Evolutionary conservation across 2,797 vertebrate genomes (phyloP).

Genomic region (Silurus aristotelis): DNA sequence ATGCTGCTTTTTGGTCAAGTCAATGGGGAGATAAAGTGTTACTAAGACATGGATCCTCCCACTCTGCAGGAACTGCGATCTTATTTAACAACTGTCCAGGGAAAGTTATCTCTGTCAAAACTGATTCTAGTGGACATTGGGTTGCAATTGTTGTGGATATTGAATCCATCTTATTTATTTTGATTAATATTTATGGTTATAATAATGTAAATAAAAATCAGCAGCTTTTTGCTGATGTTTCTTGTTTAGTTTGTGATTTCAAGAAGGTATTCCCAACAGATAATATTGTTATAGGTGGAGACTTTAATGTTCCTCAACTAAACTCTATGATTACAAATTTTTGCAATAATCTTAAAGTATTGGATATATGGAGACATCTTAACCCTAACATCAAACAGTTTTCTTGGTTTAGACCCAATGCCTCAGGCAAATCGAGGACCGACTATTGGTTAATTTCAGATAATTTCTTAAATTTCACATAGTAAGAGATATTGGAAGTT

Average conservation of each 20-base stretch:
- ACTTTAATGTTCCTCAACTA: too few relatives aligned
- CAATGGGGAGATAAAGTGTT: background rate
- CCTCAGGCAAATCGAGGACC: too few relatives aligned
- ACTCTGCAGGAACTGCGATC: background rate
- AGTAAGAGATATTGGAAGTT: background rate
- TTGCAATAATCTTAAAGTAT: too few relatives aligned
- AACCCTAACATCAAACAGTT: too few relatives aligned
- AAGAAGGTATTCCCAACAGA: slow-evolving; percentile 1
- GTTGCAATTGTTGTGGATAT: background rate
- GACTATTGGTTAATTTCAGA: too few relatives aligned
- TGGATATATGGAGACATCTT: too few relatives aligned
- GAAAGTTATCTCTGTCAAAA: too few relatives aligned
- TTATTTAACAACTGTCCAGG: background rate
- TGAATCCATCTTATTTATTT: background rate
- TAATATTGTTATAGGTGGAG: background rate
- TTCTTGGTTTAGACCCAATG: background rate
- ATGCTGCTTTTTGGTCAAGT: slow-evolving; percentile 2
- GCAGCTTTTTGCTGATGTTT: background rate
- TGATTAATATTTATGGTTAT: slow-evolving; percentile 10
- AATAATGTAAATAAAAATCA: slow-evolving; percentile 12
- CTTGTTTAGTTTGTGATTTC: slow-evolving; percentile 6
- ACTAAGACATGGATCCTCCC: too few relatives aligned
- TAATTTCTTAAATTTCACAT: too few relatives aligned
- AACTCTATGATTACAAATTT: too few relatives aligned
- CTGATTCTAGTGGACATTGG: background rate